Percentiles rank a stretch among this genome's conserved stretches.
Conservation (phyloP, 2,113 vertebrate genomes). For the Hoplias malabaricus region DNA sequence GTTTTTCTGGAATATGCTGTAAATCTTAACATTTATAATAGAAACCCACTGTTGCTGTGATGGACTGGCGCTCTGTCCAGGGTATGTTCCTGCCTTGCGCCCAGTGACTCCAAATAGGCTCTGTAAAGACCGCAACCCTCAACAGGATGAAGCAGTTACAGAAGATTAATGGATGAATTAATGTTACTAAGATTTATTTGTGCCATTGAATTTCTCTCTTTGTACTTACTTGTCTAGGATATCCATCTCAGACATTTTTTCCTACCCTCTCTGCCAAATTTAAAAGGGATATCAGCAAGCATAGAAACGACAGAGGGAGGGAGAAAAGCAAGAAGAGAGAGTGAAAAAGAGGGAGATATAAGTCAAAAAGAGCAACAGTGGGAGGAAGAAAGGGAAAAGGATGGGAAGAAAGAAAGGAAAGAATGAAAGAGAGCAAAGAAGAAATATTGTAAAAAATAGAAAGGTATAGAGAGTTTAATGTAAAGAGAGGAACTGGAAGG, state of each 20-base stretch:
- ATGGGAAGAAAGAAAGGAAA: conserved; percentile 64
- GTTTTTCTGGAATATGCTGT: too few species aligned
- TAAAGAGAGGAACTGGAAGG: conserved; percentile 79
- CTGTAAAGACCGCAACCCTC: too few species aligned
- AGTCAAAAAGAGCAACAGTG: conserved; percentile 73
- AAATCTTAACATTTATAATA: neutral
- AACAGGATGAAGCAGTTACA: too few species aligned
- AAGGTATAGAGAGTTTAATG: conserved; percentile 83
- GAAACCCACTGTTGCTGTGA: neutral
- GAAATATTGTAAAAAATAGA: too few species aligned
- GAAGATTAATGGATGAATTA: too few species aligned
- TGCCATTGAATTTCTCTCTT: too few species aligned
- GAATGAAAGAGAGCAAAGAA: conserved; percentile 72
- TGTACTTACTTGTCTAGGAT: too few species aligned
- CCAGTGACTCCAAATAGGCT: too few species aligned
- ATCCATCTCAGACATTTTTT: neutral
- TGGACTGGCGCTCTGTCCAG: too few species aligned
- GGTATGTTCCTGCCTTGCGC: too few species aligned
- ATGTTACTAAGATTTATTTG: too few species aligned
- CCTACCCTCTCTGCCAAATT: neutral
- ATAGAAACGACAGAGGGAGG: conserved; percentile 65
- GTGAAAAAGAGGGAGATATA: conserved; percentile 74
- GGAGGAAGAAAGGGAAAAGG: conserved; percentile 67
- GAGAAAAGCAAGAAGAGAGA: conserved; percentile 58
- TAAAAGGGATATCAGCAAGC: conserved; percentile 3